Conservation (phyloP, 1,140 invertebrate genomes). For the Saccostrea cuccullata region DNA sequence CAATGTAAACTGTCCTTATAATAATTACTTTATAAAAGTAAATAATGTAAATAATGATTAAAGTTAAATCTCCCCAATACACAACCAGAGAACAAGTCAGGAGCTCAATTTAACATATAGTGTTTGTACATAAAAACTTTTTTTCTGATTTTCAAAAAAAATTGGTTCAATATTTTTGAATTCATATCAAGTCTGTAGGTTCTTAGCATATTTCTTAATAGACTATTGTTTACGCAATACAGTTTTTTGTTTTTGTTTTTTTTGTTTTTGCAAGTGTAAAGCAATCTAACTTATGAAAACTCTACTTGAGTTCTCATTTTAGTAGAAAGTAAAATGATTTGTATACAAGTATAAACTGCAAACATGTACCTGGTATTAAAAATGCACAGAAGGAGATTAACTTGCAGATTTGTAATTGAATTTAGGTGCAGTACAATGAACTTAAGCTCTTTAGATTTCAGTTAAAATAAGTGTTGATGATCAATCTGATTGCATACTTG, state of each 20-base stretch:
- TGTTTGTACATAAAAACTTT: too few species aligned
- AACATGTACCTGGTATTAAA: neutral
- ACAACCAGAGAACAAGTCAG: neutral
- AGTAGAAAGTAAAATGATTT: too few species aligned
- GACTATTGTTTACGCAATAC: too few species aligned
- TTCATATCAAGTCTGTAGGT: too few species aligned
- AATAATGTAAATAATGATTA: neutral
- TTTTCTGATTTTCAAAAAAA: too few species aligned
- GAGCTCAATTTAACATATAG: too few species aligned
- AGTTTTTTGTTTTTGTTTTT: too few species aligned
- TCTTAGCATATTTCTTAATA: too few species aligned
- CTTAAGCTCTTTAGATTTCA: neutral
- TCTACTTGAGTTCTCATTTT: too few species aligned
- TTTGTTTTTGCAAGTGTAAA: too few species aligned
- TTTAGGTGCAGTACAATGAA: slow-evolving; percentile 5
- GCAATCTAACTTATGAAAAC: too few species aligned
- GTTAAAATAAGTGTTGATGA: neutral
- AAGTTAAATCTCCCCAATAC: slow-evolving; percentile 18
- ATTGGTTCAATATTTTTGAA: too few species aligned
- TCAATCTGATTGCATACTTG: neutral
- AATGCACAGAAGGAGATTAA: neutral
- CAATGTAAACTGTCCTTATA: neutral
- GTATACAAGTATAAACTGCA: neutral
- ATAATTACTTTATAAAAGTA: slow-evolving; percentile 21
- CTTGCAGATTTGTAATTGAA: slow-evolving; percentile 23